Percentiles rank a stretch among this genome's conserved stretches.
Evolutionary conservation across 1,140 invertebrate genomes (phyloP).

Genomic region (Brachionus paranguensis): DNA sequence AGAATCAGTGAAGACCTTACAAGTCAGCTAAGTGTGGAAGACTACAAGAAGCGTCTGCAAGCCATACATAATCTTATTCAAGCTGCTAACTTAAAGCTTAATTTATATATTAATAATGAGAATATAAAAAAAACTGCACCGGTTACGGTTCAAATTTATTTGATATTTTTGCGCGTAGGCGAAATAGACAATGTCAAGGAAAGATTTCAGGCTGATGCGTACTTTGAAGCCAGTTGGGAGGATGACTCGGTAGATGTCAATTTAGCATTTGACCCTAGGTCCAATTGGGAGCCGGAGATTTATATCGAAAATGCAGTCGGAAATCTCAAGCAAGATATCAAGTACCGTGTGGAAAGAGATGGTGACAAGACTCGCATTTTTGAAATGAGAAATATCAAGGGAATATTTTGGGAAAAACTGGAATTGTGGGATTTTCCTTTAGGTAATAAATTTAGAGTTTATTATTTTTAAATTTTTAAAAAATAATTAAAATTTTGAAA

Average conservation of each 20-base stretch:
- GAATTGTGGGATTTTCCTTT: conserved; percentile 37
- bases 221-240: conserved; percentile 37
- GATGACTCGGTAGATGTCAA: neutral
- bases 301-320: conserved; percentile 39
- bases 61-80: conserved; percentile 2
- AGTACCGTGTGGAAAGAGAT: neutral
- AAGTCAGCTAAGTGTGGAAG: neutral
- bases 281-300: conserved; percentile 29
- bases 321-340: conserved; percentile 34
- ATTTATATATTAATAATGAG: conserved; percentile 34
- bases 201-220: conserved; percentile 23
- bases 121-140: conserved; percentile 21
- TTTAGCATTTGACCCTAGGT: neutral
- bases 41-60: neutral
- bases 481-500: too few relatives aligned
- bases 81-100: conserved; percentile 22
- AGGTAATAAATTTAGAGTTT: neutral
- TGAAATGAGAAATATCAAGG: conserved; percentile 34
- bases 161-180: conserved; percentile 33
- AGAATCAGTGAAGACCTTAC: neutral
- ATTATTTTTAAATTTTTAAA: too few relatives aligned
- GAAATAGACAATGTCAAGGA: conserved; percentile 40
- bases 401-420: conserved; percentile 39
- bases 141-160: conserved; percentile 19
- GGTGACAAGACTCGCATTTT: conserved; percentile 6